Base-by-base conservation (phyloP, 2,888 invertebrate genomes). In the Drosophila diplacantha region DNA sequence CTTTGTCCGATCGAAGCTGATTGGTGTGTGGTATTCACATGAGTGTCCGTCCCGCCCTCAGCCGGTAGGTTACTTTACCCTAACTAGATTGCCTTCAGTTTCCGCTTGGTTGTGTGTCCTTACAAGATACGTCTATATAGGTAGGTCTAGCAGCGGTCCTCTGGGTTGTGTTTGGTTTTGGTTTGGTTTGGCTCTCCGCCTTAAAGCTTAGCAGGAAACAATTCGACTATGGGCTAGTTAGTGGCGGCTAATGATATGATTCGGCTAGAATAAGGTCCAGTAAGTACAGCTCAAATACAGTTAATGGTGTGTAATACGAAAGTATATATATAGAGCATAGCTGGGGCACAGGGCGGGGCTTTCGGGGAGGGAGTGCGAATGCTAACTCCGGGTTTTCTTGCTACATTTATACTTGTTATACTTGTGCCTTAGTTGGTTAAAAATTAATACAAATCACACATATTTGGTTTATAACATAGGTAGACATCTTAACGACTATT, bases 71-170 rank as follows among this genome's bases (percentile, higher is more conserved):
- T 59, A 77, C 80, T 85, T 37, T 44, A 59, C 75, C 84, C 85
- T 85, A 85, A 71, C 85, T 85, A 85, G 85, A 84, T 85, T 85
- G 85, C 85, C 85, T 81, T 85, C 84, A 77, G 78, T 75, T 85
- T 73, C 73, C 73, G 57, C 54, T 69, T 67, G 65, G 47, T 64
- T 24, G 24, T 24, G 24, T 24, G 24, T 24, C 57, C 64, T 60
- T 55, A 39, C 56, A 43, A 44, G 44, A 55, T 49, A 26, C 52
- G 8, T 52, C 9, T 61, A 32, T 58, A 16, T 50, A 59, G 58
- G 39, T 55, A 57, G 44, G 50, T 46, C 31, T 31, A 26, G 32
- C 59, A 67, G 57, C 56, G 49, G 67, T 47, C 16, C 9, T 46
- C 29, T 18, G 4, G 14, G 14, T 2, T 32, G n/a, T 22, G 5